A percentile compares a stretch with the other conserved stretches of the same genome.
Conservation (phyloP, 2,888 invertebrate species). For the Lasioglossum malachurum region DNA sequence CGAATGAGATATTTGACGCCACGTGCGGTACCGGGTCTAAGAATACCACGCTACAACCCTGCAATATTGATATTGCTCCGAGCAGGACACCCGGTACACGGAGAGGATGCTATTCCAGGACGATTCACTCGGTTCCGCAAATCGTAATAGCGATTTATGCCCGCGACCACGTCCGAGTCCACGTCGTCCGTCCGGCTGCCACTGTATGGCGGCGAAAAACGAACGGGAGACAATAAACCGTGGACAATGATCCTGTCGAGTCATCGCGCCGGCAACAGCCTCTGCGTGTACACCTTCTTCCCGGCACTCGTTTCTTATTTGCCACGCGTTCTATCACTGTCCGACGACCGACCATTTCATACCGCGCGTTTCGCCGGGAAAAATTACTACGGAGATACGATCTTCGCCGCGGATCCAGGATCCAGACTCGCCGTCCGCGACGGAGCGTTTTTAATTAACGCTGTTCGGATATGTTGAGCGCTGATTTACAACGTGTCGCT, state of each 20-base stretch:
- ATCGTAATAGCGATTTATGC: conserved; percentile 43
- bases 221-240: conserved; percentile 63
- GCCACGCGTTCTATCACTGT: conserved; percentile 6
- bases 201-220: conserved; percentile 55
- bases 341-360: conserved; percentile 5
- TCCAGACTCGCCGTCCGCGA: not conserved
- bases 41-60: not conserved
- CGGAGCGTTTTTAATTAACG: conserved; percentile 11
- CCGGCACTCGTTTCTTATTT: conserved; percentile 61
- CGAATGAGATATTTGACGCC: not conserved
- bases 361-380: not conserved
- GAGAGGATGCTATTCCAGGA: not conserved
- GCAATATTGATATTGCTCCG: not conserved
- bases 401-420: not conserved
- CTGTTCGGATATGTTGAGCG: conserved; percentile 3
- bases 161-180: conserved; percentile 39
- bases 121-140: not conserved
- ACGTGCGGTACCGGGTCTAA: not conserved
- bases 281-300: conserved; percentile 41
- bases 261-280: conserved; percentile 60
- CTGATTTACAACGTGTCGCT: conserved; percentile 21
- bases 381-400: not conserved
- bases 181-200: conserved; percentile 28
- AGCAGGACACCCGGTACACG: not conserved
- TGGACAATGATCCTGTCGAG: conserved; percentile 69